A percentile compares a stretch with the other conserved stretches of the same genome.
Conservation (phyloP, 2,113 vertebrate species). For the Micromys minutus region DNA sequence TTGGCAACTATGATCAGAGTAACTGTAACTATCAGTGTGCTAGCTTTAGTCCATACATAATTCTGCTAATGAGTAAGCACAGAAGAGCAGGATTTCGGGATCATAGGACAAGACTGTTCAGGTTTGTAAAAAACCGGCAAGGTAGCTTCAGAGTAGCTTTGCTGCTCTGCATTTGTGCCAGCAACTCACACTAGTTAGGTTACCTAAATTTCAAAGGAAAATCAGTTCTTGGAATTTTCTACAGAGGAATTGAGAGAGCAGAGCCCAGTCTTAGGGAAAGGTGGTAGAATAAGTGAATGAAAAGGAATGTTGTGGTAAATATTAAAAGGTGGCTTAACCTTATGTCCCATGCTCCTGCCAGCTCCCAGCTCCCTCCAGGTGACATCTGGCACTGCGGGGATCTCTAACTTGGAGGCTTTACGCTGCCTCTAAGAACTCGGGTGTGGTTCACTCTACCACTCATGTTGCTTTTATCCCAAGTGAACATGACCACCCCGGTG, state of each 20-base stretch:
- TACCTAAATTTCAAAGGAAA: constrained; percentile 38
- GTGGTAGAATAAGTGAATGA: neutral
- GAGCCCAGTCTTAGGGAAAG: neutral
- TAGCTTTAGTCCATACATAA: neutral
- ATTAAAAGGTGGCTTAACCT: too few species aligned
- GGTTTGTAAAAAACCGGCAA: neutral
- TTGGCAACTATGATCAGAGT: neutral
- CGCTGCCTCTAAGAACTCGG: too few species aligned
- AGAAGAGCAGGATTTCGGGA: neutral
- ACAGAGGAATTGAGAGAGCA: neutral
- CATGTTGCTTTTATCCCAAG: too few species aligned
- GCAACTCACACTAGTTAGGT: neutral
- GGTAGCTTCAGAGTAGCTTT: neutral
- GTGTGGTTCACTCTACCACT: too few species aligned
- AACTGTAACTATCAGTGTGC: neutral
- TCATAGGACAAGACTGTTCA: neutral
- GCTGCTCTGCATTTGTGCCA: neutral
- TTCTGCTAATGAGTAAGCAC: neutral
- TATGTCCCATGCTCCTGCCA: too few species aligned
- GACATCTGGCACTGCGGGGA: too few species aligned
- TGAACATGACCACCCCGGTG: too few species aligned
- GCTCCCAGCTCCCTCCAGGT: too few species aligned
- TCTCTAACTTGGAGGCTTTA: too few species aligned
- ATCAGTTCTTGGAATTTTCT: constrained; percentile 13
- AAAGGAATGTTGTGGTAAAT: too few species aligned